phyloP scores from a whole-genome alignment of 2,888 invertebrate species.

The Metalampra italica region DNA sequence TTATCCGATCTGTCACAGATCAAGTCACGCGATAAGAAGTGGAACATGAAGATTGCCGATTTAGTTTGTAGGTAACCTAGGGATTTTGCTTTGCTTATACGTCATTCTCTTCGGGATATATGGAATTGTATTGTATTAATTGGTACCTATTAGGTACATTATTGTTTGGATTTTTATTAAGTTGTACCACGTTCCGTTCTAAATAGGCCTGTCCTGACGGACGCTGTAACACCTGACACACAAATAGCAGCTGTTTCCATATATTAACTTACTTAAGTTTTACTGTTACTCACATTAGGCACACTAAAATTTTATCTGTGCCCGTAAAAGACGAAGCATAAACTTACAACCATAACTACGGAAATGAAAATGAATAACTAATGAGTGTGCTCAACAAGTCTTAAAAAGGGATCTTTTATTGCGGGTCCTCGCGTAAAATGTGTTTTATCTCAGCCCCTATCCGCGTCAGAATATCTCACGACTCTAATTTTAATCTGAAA shows the following conservation, averaged over 20 bases:
- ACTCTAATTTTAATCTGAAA: conserved; percentile 38
- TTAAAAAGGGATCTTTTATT: conserved; percentile 55
- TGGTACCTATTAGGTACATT: too few relatives aligned
- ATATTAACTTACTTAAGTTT: not conserved
- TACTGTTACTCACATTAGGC: not conserved
- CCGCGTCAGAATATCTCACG: conserved; percentile 20
- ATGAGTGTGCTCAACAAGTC: conserved; percentile 60
- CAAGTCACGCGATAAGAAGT: too few relatives aligned
- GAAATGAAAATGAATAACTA: conserved; percentile 69
- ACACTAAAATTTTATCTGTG: conserved; percentile 39
- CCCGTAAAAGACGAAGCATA: conserved; percentile 38
- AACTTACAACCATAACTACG: conserved; percentile 53
- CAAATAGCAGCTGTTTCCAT: not conserved
- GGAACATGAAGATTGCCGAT: too few relatives aligned
- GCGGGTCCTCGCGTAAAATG: conserved; percentile 31
- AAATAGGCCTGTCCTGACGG: too few relatives aligned
- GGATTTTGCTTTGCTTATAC: too few relatives aligned
- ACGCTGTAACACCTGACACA: too few relatives aligned
- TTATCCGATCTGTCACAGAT: too few relatives aligned
- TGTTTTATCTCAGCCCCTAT: conserved; percentile 33
- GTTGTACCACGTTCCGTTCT: too few relatives aligned
- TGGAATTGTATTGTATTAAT: too few relatives aligned
- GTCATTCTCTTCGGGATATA: too few relatives aligned
- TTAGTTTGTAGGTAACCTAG: too few relatives aligned
- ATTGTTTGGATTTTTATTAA: too few relatives aligned